These are phyloP conservation scores for Polyommatus iphigenia DNA, from an alignment of 2,888 invertebrate genomes.

Conservation along the genomic window DNA sequence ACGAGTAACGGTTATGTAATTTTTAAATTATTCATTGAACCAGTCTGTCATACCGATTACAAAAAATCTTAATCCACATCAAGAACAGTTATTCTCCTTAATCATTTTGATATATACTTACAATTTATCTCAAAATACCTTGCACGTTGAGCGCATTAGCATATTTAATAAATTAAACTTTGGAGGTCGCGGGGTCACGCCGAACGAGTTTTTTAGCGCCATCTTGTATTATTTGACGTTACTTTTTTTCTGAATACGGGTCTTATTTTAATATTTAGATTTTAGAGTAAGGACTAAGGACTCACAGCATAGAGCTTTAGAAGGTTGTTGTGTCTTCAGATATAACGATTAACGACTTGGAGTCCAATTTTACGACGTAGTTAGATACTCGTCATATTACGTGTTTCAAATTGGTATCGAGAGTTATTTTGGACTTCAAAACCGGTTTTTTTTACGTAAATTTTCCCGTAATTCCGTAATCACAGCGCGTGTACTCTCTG, in stretches of 20 bases:
- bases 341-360: neutral
- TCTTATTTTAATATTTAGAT: neutral
- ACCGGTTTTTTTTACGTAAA: neutral
- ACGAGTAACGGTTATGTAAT: neutral
- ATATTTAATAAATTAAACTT: slow-evolving; percentile 11
- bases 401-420: neutral
- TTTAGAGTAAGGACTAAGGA: neutral
- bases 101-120: neutral
- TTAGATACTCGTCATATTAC: neutral
- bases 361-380: neutral
- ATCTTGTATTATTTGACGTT: slow-evolving; percentile 14
- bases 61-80: slow-evolving; percentile 6
- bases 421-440: neutral
- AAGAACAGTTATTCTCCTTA: neutral
- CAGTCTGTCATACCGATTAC: neutral
- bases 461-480: neutral
- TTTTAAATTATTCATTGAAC: neutral
- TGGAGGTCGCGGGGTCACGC: slow-evolving; percentile 1
- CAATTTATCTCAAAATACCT: neutral
- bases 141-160: neutral
- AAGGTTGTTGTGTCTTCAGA: neutral
- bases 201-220: slow-evolving; percentile 12
- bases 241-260: neutral
- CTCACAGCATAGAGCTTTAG: neutral
- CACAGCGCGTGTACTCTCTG: neutral